Conservation (phyloP, 2,888 invertebrate species). For the Oeneis ivallda region DNA sequence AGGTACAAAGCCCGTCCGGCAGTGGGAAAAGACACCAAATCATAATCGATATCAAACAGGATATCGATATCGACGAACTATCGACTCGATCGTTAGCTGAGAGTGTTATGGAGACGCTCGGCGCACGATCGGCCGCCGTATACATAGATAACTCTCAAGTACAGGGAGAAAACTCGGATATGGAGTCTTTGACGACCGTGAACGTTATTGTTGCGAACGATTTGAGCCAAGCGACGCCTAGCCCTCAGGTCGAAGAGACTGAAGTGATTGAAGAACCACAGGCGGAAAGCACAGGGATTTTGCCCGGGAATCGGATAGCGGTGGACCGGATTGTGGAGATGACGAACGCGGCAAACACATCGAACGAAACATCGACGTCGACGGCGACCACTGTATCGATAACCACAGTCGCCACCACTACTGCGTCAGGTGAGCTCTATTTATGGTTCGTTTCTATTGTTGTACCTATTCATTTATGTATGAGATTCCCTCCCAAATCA, state of each 20-base stretch:
- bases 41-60: slow-evolving; percentile 78
- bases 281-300: slow-evolving; percentile 53
- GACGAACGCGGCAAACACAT: slow-evolving; percentile 53
- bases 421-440: slow-evolving; percentile 69
- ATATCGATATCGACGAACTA: slow-evolving; percentile 74
- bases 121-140: slow-evolving; percentile 73
- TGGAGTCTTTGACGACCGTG: slow-evolving; percentile 74
- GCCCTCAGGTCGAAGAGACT: slow-evolving; percentile 56
- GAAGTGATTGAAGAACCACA: slow-evolving; percentile 47
- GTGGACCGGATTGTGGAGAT: slow-evolving; percentile 73
- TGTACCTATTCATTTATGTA: background rate
- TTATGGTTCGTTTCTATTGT: slow-evolving; percentile 25
- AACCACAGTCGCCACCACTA: slow-evolving; percentile 61
- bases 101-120: slow-evolving; percentile 77
- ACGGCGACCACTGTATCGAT: slow-evolving; percentile 55
- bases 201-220: slow-evolving; percentile 77
- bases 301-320: slow-evolving; percentile 63
- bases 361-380: slow-evolving; percentile 47
- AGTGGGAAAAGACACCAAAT: slow-evolving; percentile 76
- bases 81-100: slow-evolving; percentile 76
- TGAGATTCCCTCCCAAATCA: no score
- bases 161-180: slow-evolving; percentile 60
- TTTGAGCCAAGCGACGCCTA: slow-evolving; percentile 54
- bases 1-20: slow-evolving; percentile 66
- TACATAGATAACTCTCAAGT: slow-evolving; percentile 73